Evolutionary conservation across 1,140 invertebrate genomes (phyloP).

Genomic region (Drosophila paulistorum): DNA sequence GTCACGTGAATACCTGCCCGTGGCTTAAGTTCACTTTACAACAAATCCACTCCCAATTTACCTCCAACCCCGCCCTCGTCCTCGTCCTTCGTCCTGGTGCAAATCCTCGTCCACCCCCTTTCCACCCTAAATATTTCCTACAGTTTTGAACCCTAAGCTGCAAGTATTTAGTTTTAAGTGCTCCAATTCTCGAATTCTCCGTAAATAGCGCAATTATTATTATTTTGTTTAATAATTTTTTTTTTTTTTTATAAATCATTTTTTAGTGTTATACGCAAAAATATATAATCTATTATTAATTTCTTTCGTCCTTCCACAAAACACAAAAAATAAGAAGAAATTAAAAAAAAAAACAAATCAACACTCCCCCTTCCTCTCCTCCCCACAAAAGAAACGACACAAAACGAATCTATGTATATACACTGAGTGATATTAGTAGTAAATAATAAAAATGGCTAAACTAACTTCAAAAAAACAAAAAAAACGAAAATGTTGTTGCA

Average conservation of each 20-base stretch:
- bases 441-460: slow-evolving; percentile 78
- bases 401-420: slow-evolving; percentile 79
- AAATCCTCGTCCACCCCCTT: not conserved
- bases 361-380: slow-evolving; percentile 23
- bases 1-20: slow-evolving; percentile 70
- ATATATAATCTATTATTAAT: slow-evolving; percentile 54
- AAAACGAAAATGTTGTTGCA: too few relatives aligned
- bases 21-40: slow-evolving; percentile 53
- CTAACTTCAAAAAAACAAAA: slow-evolving; percentile 46
- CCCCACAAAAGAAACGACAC: slow-evolving; percentile 42
- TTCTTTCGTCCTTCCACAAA: slow-evolving; percentile 27
- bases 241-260: slow-evolving; percentile 74
- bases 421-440: slow-evolving; percentile 81
- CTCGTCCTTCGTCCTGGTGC: not conserved
- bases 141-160: slow-evolving; percentile 44
- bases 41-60: not conserved
- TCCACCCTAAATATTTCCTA: slow-evolving; percentile 16
- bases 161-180: slow-evolving; percentile 76
- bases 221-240: slow-evolving; percentile 73
- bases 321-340: slow-evolving; percentile 18
- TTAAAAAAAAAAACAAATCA: slow-evolving; percentile 32
- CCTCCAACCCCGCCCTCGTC: not conserved
- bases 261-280: slow-evolving; percentile 73
- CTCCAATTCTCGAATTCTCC: slow-evolving; percentile 44
- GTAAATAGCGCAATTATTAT: slow-evolving; percentile 37